These are phyloP conservation scores for Xerus rutilus DNA, from an alignment of 2,797 vertebrate genomes.

Conservation along the genomic window DNA sequence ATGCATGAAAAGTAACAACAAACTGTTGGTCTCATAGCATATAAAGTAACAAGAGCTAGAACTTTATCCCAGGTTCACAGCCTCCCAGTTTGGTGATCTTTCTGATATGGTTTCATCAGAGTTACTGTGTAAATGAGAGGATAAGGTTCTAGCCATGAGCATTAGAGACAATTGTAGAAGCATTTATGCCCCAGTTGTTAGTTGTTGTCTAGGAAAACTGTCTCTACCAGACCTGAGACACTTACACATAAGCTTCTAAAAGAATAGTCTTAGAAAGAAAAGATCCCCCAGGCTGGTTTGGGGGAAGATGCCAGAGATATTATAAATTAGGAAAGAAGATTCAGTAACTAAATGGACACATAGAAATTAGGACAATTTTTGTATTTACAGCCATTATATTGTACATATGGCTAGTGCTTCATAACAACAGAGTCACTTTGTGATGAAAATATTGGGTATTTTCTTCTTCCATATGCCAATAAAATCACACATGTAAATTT, in stretches of 20 bases:
- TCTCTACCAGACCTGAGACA: neutral
- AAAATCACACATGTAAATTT: neutral
- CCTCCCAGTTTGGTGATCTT: neutral
- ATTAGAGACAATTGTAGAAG: neutral
- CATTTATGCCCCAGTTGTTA: neutral
- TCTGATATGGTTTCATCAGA: neutral
- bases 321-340: neutral
- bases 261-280: neutral
- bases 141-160: neutral
- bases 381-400: neutral
- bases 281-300: neutral
- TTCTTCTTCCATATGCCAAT: neutral
- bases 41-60: neutral
- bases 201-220: neutral
- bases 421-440: neutral
- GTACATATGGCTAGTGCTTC: neutral
- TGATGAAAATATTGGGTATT: neutral
- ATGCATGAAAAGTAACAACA: neutral
- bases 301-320: neutral
- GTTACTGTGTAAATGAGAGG: neutral
- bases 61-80: neutral
- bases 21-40: neutral
- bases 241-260: neutral
- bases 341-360: neutral
- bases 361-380: neutral